Conservation (phyloP, 2,797 vertebrate species). For the Coranthus polyacanthus region DNA sequence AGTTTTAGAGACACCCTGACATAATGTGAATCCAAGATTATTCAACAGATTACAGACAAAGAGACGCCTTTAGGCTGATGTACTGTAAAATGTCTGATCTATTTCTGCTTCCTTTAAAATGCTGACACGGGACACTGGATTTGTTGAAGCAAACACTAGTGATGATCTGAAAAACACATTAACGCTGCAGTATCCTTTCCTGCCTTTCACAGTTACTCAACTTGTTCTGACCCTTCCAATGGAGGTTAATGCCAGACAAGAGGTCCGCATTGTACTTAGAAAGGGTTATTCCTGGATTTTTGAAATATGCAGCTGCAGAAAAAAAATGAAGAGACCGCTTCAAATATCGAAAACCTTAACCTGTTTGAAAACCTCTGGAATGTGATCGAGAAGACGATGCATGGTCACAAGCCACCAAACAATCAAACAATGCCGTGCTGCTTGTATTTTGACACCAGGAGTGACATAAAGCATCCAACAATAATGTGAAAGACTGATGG, state of each 20-base stretch:
- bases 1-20: neutral
- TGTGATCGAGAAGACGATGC: too few relatives aligned
- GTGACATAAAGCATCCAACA: too few relatives aligned
- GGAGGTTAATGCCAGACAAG: constrained; percentile 7
- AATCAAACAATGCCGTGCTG: too few relatives aligned
- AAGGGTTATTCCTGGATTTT: constrained; percentile 14
- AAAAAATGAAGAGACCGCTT: too few relatives aligned
- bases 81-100: neutral
- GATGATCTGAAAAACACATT: constrained; percentile 20
- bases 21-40: neutral
- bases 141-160: constrained; percentile 41
- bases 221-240: constrained; percentile 1
- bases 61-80: neutral
- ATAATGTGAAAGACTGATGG: too few relatives aligned
- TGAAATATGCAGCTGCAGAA: too few relatives aligned
- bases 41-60: constrained; percentile 4
- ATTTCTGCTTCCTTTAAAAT: constrained; percentile 19
- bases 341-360: too few relatives aligned
- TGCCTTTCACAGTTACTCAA: constrained; percentile 12
- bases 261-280: constrained; percentile 19
- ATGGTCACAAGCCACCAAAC: too few relatives aligned
- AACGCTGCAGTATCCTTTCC: constrained; percentile 13
- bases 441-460: too few relatives aligned
- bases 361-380: too few relatives aligned
- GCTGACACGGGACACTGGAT: constrained; percentile 29